phyloP scores from a whole-genome alignment of 2,888 invertebrate species.

The Endotricha flammealis region DNA sequence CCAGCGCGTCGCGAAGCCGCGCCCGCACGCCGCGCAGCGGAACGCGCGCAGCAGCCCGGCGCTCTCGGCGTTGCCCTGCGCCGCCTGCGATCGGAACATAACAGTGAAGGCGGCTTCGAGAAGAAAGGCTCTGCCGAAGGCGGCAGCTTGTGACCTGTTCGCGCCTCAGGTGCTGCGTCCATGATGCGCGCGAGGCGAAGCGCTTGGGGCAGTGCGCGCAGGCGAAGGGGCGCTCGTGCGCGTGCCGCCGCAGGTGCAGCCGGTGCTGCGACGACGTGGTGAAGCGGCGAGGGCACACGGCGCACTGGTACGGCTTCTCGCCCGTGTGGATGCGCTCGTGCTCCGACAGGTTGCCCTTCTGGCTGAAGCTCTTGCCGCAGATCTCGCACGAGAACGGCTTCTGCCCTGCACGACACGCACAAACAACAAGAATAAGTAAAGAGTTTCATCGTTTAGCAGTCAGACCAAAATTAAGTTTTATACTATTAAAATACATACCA shows the following conservation, averaged over 20 bases:
- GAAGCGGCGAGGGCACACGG: constrained; percentile 81
- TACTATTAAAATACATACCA: too few species aligned
- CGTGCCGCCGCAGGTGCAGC: constrained; percentile 79
- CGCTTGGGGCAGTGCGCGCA: constrained; percentile 44
- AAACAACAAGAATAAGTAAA: too few species aligned
- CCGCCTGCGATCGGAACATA: too few species aligned
- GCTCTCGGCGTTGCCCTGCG: constrained; percentile 79
- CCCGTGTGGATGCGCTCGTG: constrained; percentile 88
- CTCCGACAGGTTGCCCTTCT: constrained; percentile 87
- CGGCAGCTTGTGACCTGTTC: too few species aligned
- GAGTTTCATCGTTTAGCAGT: too few species aligned
- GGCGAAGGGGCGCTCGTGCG: constrained; percentile 64
- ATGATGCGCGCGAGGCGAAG: constrained; percentile 66
- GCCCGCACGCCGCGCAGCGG: constrained; percentile 77
- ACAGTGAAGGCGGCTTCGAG: too few species aligned
- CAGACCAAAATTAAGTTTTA: too few species aligned
- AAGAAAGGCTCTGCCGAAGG: too few species aligned
- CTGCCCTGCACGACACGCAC: too few species aligned
- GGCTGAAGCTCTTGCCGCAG: constrained; percentile 86
- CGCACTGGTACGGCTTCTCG: constrained; percentile 86
- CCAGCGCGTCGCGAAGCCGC: constrained; percentile 82
- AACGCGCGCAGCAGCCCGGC: constrained; percentile 82
- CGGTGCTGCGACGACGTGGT: constrained; percentile 86
- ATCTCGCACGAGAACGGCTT: constrained; percentile 83
- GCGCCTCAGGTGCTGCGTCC: constrained; percentile 81